Base-by-base conservation (phyloP, 2,888 invertebrate genomes). In the Agrochola macilenta region DNA sequence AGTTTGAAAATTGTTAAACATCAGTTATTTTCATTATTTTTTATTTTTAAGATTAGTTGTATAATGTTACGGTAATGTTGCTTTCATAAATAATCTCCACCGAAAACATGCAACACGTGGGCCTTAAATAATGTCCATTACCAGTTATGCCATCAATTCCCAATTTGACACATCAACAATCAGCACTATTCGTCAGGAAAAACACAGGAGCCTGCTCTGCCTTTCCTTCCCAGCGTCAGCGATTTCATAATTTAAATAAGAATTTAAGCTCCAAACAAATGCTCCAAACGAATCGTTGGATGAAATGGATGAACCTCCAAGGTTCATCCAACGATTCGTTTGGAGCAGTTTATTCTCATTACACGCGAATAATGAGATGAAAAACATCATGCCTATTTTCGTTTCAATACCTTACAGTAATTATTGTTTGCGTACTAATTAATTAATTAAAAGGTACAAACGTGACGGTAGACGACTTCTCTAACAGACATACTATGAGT, bases 401-500 rank as follows among this genome's bases (percentile, higher is more conserved):
- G 8, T 58, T 85, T 63, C 58, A 43, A 14, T 58, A 61, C 35
- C 26, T 81, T 39, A n/a, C 52, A 66, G 39, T 61, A n/a, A 64
- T 77, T 52, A 70, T 61, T 23, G 58, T 69, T 49, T 52, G 20
- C 23, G 49, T 52, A 52, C 60, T 78, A 84, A 71, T 70, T 77
- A 73, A 77, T 77, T 79, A 85, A 87, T 79, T 81, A 69, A 85
- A 69, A 72, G 30, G 49, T 52, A 49, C 12, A 54, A 65, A 64
- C 61, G 74, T 64, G 54, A 57, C 65, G 73, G 79, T 79, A 88
- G 82, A 88, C 79, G 82, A 88, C 83, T 86, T 87, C 81, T 87
- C 81, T 86, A 82, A 86, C 85, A 79, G 86, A 80, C 81, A 84
- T 84, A 85, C 78, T 84, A 87, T 85, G 83, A 87, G 80, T 83